These are phyloP conservation scores for Catharus ustulatus DNA, from an alignment of 2,797 vertebrate species.

Conservation along the genomic window DNA sequence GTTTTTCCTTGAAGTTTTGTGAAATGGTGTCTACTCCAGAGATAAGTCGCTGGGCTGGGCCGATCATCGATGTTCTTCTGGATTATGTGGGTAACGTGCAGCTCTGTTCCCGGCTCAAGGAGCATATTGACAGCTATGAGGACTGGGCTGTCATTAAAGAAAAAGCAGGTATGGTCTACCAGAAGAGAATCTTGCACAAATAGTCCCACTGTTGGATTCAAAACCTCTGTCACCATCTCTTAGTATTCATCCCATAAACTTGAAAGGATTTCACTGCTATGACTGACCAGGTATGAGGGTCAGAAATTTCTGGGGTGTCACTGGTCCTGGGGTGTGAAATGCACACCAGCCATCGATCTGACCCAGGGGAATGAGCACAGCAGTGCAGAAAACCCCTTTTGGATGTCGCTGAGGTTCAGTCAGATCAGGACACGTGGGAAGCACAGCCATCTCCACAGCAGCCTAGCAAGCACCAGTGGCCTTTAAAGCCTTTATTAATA, in stretches of 20 bases:
- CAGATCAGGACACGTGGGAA: not conserved
- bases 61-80: slow-evolving; percentile 91
- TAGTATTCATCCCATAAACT: not conserved
- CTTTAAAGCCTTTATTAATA: not conserved
- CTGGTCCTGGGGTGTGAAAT: not conserved
- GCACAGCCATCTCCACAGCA: not conserved
- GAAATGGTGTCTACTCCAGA: slow-evolving; percentile 89
- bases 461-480: not conserved
- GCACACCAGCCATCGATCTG: not conserved
- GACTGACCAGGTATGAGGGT: not conserved
- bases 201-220: not conserved
- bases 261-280: not conserved
- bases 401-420: not conserved
- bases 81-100: slow-evolving; percentile 93
- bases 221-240: not conserved
- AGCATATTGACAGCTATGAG: slow-evolving; percentile 91
- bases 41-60: slow-evolving; percentile 89
- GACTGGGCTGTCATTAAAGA: slow-evolving; percentile 89
- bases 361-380: not conserved
- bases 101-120: slow-evolving; percentile 87
- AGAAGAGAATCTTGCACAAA: not conserved
- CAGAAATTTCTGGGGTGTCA: not conserved
- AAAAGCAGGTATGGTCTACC: slow-evolving; percentile 84
- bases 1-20: slow-evolving; percentile 85
- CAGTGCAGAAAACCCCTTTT: not conserved